Evolutionary conservation across 92 coral and sea anemone species (phyloP).

Genomic region (Virgularia gustaviana): DNA sequence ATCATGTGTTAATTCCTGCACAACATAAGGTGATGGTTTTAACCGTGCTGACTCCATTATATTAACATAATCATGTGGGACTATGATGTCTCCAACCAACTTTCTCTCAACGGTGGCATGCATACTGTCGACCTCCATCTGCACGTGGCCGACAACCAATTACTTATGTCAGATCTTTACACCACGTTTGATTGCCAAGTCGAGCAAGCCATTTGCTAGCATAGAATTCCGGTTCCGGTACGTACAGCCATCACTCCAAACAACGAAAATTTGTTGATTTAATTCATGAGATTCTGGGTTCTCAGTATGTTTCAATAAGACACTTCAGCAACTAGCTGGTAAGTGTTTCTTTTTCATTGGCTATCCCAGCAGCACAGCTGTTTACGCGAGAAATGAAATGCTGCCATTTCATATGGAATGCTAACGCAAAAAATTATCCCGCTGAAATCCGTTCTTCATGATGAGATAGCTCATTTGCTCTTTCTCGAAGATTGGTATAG

Average conservation of each 20-base stretch:
- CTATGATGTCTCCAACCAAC: conserved; percentile 10
- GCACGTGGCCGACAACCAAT: conserved; percentile 26
- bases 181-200: conserved; percentile 12
- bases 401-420: neutral
- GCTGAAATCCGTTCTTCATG: too few relatives aligned
- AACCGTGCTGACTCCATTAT: conserved; percentile 17
- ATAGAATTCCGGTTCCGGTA: conserved; percentile 18
- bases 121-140: conserved; percentile 31
- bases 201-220: conserved; percentile 19
- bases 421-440: neutral
- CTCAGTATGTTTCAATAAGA: neutral
- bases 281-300: neutral
- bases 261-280: neutral
- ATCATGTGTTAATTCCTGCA: conserved; percentile 15
- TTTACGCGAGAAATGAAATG: too few relatives aligned
- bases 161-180: conserved; percentile 28
- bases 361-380: too few relatives aligned
- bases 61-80: conserved; percentile 21
- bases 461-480: too few relatives aligned
- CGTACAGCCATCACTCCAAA: neutral
- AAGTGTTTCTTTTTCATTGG: too few relatives aligned
- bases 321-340: too few relatives aligned
- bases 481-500: too few relatives aligned
- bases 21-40: conserved; percentile 16
- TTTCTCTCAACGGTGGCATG: conserved; percentile 9